phyloP scores from a whole-genome alignment of 2,888 invertebrate species.

The Apodemia zela region DNA sequence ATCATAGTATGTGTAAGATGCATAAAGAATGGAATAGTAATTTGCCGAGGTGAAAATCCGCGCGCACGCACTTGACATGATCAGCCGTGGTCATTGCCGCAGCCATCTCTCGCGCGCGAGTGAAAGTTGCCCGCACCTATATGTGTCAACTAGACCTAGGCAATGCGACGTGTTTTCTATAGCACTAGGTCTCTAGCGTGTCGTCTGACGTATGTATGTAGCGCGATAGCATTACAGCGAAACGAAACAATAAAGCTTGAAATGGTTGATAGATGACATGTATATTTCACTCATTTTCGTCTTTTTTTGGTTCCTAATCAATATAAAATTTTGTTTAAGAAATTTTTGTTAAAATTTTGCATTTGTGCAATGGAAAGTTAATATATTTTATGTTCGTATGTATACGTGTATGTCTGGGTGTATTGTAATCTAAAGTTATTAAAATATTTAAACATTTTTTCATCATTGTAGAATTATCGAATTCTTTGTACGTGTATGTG shows the following conservation, averaged over 20 bases:
- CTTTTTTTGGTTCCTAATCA: too few relatives aligned
- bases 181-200: conserved; percentile 24
- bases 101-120: conserved; percentile 43
- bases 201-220: conserved; percentile 13
- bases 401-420: too few relatives aligned
- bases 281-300: background rate
- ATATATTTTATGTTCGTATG: too few relatives aligned
- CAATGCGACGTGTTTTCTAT: conserved; percentile 26
- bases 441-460: too few relatives aligned
- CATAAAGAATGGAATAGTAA: conserved; percentile 12
- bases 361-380: too few relatives aligned
- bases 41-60: conserved; percentile 29
- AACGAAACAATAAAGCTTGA: background rate
- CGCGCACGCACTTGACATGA: conserved; percentile 54
- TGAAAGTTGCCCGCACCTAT: conserved; percentile 52
- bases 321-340: too few relatives aligned
- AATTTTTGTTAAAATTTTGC: too few relatives aligned
- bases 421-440: too few relatives aligned
- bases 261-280: background rate
- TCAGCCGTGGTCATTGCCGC: conserved; percentile 58
- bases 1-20: background rate
- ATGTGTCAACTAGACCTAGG: conserved; percentile 29
- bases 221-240: background rate
- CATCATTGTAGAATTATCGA: too few relatives aligned
- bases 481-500: too few relatives aligned